Evolutionary conservation across 2,888 invertebrate species (phyloP), one percentile per base, ranked within the genome.

Genomic region (Cerastoderma edule): DNA sequence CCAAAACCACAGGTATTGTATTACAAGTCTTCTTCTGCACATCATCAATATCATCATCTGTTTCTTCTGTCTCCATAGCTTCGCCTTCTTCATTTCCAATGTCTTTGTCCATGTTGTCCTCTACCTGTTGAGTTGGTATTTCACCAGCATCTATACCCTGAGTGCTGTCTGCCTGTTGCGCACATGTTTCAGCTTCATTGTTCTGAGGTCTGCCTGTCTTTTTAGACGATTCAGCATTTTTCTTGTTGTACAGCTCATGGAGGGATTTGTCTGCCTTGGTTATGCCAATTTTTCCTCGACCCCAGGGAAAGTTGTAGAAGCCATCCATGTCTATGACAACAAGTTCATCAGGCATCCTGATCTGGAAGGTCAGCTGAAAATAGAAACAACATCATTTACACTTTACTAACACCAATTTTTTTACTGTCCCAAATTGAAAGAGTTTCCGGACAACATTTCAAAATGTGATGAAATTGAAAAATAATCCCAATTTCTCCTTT

Each of bases 311-410:
- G 44, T 76, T 77, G 28, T 78, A 75, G 63, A 84, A 74, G 2
- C 79, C 80, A 16, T 80, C 75, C 72, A 80, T 72, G 35, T 84
- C 84, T 13, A 84, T 67, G 1, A 80, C 75, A 5, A 83, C 80
- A 2, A 84, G 66, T 33, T 83, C 83, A 22, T 79, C 74, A 27
- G 84, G 84, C 39, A 84, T 57, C 13, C 48, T 72, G 2, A 83
- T 35, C 19, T 72, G 69, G 28, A 83, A 53, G 39, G 80, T 70
- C 19, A 84, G 46, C 84, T 84, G 80, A n/a, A 80, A 60, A 73
- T 19, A 6, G 16, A 63, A 35, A 13, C 6, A 30, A 57, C 1
- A 57, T 1, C 2, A 57, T 16, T 28, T 13, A 54, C 5, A n/a
- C n/a, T n/a, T n/a, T n/a, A n/a, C 27, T 19, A 50, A 27, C 16